A percentile compares a stretch with the other conserved stretches of the same genome.
phyloP scores from a whole-genome alignment of 2,113 vertebrate species.

The Otis tarda region DNA sequence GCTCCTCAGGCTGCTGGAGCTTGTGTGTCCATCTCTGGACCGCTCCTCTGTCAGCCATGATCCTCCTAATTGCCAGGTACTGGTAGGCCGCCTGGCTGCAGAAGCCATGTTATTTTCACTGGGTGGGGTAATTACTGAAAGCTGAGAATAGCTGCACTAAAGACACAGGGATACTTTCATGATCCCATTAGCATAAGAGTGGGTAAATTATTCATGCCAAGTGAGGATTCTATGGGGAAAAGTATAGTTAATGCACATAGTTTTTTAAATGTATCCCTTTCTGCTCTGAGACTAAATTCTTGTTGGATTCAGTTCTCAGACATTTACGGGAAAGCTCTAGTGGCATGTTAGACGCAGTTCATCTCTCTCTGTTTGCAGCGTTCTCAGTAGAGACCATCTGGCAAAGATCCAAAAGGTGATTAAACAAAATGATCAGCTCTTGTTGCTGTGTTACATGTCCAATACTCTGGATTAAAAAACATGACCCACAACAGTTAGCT shows the following conservation, averaged over 20 bases:
- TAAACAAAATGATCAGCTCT: slow-evolving; percentile 99
- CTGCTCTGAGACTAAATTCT: slow-evolving; percentile 94
- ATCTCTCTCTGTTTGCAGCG: slow-evolving; percentile 82
- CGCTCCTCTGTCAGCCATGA: slow-evolving; percentile 67
- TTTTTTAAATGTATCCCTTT: slow-evolving; percentile 99
- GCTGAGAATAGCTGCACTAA: slow-evolving; percentile 91
- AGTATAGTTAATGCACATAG: slow-evolving; percentile 99
- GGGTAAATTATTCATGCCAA: slow-evolving; percentile 99
- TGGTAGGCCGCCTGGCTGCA: slow-evolving; percentile 70
- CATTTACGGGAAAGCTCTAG: slow-evolving; percentile 96
- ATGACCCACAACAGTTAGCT: slow-evolving; percentile 82
- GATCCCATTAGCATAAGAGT: slow-evolving; percentile 99
- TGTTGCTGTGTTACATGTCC: slow-evolving; percentile 88
- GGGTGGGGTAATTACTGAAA: slow-evolving; percentile 94
- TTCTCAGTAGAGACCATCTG: slow-evolving; percentile 92
- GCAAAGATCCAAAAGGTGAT: slow-evolving; percentile 97
- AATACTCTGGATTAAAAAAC: slow-evolving; percentile 88
- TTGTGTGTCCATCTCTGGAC: slow-evolving; percentile 52
- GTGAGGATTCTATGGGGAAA: slow-evolving; percentile 99
- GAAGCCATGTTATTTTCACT: slow-evolving; percentile 89
- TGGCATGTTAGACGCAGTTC: slow-evolving; percentile 89
- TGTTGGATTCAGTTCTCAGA: slow-evolving; percentile 97
- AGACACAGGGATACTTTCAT: slow-evolving; percentile 96
- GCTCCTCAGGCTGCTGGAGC: slow-evolving; percentile 17
- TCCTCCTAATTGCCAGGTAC: slow-evolving; percentile 79